Evolutionary conservation across 2,888 invertebrate species (phyloP).

Genomic region (Lagria hirta): DNA sequence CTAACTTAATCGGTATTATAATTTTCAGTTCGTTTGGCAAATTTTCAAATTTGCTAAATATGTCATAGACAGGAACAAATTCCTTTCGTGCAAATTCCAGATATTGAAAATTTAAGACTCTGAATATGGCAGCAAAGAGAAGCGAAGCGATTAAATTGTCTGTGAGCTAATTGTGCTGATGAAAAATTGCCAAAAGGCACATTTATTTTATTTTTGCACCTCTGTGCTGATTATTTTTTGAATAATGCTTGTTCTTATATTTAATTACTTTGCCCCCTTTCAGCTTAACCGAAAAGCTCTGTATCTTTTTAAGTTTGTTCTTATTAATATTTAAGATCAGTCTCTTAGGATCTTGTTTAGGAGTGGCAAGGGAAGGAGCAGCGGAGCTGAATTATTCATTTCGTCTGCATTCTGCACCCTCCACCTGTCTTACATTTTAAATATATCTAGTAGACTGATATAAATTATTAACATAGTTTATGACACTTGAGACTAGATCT

Average conservation of each 20-base stretch:
- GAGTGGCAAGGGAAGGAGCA: conserved; percentile 22
- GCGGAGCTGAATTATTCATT: conserved; percentile 32
- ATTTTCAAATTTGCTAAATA: conserved; percentile 1
- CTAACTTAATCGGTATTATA: conserved; percentile 6
- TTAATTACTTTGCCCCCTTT: neutral
- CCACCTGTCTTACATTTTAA: conserved; percentile 10
- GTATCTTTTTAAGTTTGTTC: conserved; percentile 23
- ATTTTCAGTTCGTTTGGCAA: conserved; percentile 7
- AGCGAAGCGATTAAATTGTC: conserved; percentile 6
- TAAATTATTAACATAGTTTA: conserved; percentile 15
- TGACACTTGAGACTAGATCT: neutral
- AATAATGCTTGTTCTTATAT: neutral
- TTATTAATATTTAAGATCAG: conserved; percentile 32
- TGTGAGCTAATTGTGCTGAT: conserved; percentile 3
- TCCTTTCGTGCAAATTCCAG: conserved; percentile 1
- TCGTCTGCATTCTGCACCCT: conserved; percentile 21
- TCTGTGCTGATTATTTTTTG: conserved; percentile 1
- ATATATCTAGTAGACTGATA: conserved; percentile 8
- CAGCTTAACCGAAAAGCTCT: conserved; percentile 15
- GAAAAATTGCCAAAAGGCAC: conserved; percentile 4
- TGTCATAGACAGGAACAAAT: conserved; percentile 3
- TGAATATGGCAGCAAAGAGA: conserved; percentile 1
- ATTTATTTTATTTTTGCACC: neutral
- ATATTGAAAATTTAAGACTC: conserved; percentile 6
- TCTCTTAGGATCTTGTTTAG: conserved; percentile 24